These are phyloP conservation scores for Brienomyrus longianalis DNA, from an alignment of 2,113 vertebrate species.

Conservation along the genomic window DNA sequence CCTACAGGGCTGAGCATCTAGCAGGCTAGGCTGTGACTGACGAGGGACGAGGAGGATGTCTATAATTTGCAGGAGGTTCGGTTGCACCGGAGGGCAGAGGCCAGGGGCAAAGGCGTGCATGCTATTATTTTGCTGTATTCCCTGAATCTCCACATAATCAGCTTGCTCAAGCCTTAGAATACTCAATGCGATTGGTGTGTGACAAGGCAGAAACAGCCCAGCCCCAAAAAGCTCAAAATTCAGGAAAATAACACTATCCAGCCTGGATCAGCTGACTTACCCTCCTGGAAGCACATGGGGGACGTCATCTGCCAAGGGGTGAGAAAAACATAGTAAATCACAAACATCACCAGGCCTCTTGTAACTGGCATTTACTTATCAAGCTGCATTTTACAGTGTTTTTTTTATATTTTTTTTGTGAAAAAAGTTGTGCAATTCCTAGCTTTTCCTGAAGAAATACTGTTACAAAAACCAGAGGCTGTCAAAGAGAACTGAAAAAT, in stretches of 20 bases:
- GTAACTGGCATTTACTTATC: background rate
- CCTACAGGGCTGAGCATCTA: background rate
- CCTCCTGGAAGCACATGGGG: background rate
- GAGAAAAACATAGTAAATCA: background rate
- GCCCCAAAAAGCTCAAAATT: background rate
- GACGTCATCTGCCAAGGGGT: background rate
- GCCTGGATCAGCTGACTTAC: background rate
- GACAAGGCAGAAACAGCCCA: background rate
- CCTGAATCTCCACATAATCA: background rate
- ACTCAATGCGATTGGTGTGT: background rate
- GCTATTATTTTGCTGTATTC: background rate
- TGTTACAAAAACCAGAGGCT: background rate
- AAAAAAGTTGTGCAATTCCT: background rate
- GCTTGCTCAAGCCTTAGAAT: background rate
- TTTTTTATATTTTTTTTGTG: background rate
- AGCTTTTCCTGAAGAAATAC: background rate
- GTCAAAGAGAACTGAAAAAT: background rate
- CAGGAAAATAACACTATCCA: background rate
- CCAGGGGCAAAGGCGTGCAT: background rate
- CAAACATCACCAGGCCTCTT: background rate
- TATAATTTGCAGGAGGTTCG: background rate
- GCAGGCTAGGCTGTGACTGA: background rate
- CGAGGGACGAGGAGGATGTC: background rate
- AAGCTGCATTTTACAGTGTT: background rate
- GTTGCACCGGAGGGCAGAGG: background rate